Percentiles rank a stretch among this genome's conserved stretches.
Evolutionary conservation across 2,113 vertebrate species (phyloP).

Genomic region (Mus musculus): DNA sequence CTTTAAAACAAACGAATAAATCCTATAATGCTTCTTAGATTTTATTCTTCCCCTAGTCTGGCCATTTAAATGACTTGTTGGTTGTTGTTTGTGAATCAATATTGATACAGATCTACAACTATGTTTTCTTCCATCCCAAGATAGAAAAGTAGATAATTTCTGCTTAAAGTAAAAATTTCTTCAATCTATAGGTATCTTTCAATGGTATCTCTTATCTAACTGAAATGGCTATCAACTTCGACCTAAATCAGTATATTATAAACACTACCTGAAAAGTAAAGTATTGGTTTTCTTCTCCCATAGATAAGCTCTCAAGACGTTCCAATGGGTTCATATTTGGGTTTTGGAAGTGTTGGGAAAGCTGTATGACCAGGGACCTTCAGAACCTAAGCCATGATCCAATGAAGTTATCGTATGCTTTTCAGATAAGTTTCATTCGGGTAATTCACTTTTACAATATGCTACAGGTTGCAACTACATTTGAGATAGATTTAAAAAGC

Average conservation of each 20-base stretch:
- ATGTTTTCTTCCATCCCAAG: not conserved
- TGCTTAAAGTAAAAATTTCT: not conserved
- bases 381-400: not conserved
- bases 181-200: not conserved
- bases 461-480: not conserved
- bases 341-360: not conserved
- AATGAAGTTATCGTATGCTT: not conserved
- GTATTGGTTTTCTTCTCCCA: not conserved
- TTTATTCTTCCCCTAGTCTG: slow-evolving; percentile 10
- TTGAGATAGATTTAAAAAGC: not conserved
- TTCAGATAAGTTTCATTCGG: not conserved
- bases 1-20: not conserved
- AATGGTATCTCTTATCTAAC: not conserved
- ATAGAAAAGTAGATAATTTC: not conserved
- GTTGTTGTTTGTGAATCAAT: not conserved
- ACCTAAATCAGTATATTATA: not conserved
- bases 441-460: not conserved
- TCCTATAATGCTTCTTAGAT: not conserved
- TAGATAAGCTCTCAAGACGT: not conserved
- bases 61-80: not conserved
- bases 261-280: not conserved
- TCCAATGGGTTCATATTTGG: too few relatives aligned
- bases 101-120: not conserved
- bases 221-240: not conserved
- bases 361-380: not conserved